These are phyloP conservation scores for Linnaemya tessellans DNA, from an alignment of 2,888 invertebrate species.

Conservation along the genomic window DNA sequence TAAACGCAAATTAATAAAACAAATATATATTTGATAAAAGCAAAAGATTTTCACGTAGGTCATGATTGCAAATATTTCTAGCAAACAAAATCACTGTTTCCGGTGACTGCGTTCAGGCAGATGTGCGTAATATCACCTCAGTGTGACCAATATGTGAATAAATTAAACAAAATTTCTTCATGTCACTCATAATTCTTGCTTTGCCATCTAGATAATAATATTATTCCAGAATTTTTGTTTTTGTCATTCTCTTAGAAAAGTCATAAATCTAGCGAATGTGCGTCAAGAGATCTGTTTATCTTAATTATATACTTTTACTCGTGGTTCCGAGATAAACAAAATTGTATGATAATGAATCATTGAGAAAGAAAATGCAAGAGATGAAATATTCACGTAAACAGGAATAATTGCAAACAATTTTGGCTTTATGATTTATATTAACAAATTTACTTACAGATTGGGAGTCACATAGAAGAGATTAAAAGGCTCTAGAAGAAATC, in stretches of 20 bases:
- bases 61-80: not conserved
- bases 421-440: constrained; percentile 14
- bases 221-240: not conserved
- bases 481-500: not conserved
- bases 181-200: not conserved
- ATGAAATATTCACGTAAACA: not conserved
- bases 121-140: not conserved
- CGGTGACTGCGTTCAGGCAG: not conserved
- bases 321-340: not conserved
- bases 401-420: not conserved
- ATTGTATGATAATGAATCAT: constrained; percentile 6
- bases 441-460: constrained; percentile 22
- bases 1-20: no score
- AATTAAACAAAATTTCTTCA: not conserved
- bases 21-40: no score
- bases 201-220: constrained; percentile 4
- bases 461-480: not conserved
- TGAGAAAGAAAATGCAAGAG: not conserved
- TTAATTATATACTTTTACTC: not conserved
- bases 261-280: not conserved
- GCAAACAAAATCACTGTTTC: not conserved
- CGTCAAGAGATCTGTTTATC: not conserved
- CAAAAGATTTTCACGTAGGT: not conserved
- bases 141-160: not conserved
- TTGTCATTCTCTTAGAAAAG: not conserved